A percentile compares a stretch with the other conserved stretches of the same genome.
Evolutionary conservation across 2,797 vertebrate species (phyloP).

Genomic region (Lycodopsis pacificus): DNA sequence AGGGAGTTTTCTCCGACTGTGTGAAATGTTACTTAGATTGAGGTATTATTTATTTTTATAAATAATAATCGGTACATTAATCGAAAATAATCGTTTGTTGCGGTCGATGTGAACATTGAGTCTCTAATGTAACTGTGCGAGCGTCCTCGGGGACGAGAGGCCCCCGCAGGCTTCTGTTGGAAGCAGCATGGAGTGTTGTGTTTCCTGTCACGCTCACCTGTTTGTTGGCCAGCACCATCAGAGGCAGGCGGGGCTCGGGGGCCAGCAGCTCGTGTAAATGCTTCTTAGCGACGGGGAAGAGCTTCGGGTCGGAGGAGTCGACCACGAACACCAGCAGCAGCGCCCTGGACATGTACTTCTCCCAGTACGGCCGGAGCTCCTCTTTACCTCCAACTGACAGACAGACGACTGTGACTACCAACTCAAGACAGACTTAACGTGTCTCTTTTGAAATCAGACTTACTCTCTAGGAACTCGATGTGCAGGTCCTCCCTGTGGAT

Average conservation of each 20-base stretch:
- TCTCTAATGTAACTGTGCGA: not conserved
- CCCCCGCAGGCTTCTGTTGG: not conserved
- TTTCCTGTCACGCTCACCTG: slow-evolving; percentile 85
- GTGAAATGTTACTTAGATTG: too few species aligned
- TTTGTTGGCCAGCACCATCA: slow-evolving; percentile 96
- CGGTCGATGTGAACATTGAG: not conserved
- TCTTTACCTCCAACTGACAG: slow-evolving; percentile 90
- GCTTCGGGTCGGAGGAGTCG: slow-evolving; percentile 87
- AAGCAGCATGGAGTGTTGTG: slow-evolving; percentile 7
- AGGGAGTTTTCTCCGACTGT: too few species aligned
- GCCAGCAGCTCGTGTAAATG: slow-evolving; percentile 89
- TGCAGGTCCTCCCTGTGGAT: slow-evolving; percentile 85
- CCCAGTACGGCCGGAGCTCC: slow-evolving; percentile 89
- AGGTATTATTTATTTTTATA: too few species aligned
- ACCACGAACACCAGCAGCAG: slow-evolving; percentile 92
- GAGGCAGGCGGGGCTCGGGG: slow-evolving; percentile 84
- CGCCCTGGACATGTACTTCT: slow-evolving; percentile 87
- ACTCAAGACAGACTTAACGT: not conserved
- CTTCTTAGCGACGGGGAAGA: slow-evolving; percentile 88
- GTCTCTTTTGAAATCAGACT: slow-evolving; percentile 33
- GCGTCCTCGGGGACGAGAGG: not conserved
- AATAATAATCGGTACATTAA: not conserved
- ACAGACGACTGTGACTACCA: not conserved
- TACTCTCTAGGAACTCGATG: slow-evolving; percentile 95
- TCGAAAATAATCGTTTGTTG: not conserved